A percentile compares a stretch with the other conserved stretches of the same genome.
Conservation (phyloP, 2,797 vertebrate species). For the Hypotaenidia okinawae region DNA sequence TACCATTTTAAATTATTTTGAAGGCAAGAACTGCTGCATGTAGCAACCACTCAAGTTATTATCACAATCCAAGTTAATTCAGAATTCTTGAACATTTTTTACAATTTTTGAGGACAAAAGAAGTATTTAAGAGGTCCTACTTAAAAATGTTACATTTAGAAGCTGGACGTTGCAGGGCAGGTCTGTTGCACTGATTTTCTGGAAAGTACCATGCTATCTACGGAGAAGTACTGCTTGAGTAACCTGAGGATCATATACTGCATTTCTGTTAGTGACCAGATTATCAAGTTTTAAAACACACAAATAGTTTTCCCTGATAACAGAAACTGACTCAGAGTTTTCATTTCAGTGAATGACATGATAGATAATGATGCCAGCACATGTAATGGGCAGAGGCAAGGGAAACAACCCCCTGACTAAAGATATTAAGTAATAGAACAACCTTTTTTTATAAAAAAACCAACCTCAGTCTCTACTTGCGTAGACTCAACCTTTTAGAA, state of each 20-base stretch:
- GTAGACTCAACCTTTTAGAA: neutral
- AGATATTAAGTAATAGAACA: neutral
- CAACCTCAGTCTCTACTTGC: neutral
- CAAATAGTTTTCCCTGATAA: neutral
- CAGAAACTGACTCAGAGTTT: neutral
- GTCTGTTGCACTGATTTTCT: neutral
- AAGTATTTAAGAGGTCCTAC: neutral
- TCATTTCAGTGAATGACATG: neutral
- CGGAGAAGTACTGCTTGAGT: neutral
- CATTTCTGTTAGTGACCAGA: neutral
- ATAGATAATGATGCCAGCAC: neutral
- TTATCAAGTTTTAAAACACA: neutral
- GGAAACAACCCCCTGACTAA: neutral
- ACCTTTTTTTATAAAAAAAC: neutral
- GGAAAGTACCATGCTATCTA: neutral
- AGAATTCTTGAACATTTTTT: neutral
- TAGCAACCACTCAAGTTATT: neutral
- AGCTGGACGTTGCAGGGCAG: neutral
- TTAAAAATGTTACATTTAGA: neutral
- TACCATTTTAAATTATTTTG: neutral
- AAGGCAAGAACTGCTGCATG: neutral
- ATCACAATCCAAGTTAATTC: neutral
- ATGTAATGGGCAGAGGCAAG: neutral
- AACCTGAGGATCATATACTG: neutral
- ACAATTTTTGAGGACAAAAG: too few relatives aligned